phyloP scores from a whole-genome alignment of 1,140 invertebrate genomes.

The Pseudomyrmex cubaensis region DNA sequence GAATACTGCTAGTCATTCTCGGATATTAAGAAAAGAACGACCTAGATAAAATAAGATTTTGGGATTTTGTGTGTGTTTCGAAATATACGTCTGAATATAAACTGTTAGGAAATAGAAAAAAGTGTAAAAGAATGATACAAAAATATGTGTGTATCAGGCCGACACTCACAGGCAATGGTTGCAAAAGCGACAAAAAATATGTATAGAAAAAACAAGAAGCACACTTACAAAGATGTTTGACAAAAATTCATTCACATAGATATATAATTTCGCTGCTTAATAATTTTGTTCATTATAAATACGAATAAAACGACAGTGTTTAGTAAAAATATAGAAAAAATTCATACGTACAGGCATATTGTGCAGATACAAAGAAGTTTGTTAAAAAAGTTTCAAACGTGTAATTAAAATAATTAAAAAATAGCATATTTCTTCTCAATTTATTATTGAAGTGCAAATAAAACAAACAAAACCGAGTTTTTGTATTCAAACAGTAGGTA shows the following conservation, averaged over 20 bases:
- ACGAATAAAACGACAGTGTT: neutral
- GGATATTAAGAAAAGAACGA: slow-evolving; percentile 5
- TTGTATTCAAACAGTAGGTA: too few species aligned
- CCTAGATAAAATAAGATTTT: slow-evolving; percentile 33
- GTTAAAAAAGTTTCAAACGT: neutral
- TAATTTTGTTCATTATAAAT: neutral
- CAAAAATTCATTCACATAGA: neutral
- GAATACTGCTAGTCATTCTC: slow-evolving; percentile 9
- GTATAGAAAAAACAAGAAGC: slow-evolving; percentile 11
- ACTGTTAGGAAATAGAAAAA: slow-evolving; percentile 12
- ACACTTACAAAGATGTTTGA: slow-evolving; percentile 18
- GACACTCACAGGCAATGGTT: slow-evolving; percentile 52
- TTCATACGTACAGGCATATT: neutral
- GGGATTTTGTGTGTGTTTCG: slow-evolving; percentile 22
- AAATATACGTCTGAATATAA: slow-evolving; percentile 34
- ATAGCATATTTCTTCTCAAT: neutral
- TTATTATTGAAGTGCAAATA: neutral
- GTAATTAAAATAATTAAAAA: neutral
- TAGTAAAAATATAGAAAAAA: neutral
- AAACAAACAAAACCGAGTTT: neutral
- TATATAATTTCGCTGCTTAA: slow-evolving; percentile 1
- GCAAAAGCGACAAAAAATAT: slow-evolving; percentile 48
- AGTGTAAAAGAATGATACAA: slow-evolving; percentile 44
- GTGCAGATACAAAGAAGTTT: neutral
- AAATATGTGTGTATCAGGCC: slow-evolving; percentile 49